These are phyloP conservation scores for Cyclargus thomasi DNA, from an alignment of 1,140 invertebrate genomes.

Conservation along the genomic window DNA sequence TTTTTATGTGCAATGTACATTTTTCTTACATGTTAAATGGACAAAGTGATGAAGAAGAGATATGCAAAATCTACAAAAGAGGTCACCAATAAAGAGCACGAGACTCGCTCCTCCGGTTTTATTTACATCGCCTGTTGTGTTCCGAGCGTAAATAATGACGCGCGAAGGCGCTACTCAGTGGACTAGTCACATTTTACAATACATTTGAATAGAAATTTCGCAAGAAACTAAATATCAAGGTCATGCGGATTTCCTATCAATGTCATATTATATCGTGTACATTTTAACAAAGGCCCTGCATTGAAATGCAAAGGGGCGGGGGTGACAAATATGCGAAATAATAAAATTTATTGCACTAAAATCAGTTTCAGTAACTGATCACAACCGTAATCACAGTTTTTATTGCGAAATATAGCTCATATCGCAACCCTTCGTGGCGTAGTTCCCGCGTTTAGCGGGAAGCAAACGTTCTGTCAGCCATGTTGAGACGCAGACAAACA, in stretches of 20 bases:
- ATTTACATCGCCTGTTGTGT: conserved; percentile 67
- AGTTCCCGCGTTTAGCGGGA: conserved; percentile 76
- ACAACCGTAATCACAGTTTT: conserved; percentile 66
- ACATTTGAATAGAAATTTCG: conserved; percentile 62
- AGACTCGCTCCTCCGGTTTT: conserved; percentile 53
- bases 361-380: conserved; percentile 72
- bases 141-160: conserved; percentile 51
- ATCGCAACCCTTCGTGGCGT: conserved; percentile 71
- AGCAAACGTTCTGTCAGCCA: conserved; percentile 76
- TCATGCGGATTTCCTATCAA: conserved; percentile 75
- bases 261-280: conserved; percentile 73
- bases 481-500: conserved; percentile 76
- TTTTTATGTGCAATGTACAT: not conserved
- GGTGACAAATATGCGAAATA: conserved; percentile 70
- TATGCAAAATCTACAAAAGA: conserved; percentile 29
- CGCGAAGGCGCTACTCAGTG: conserved; percentile 56
- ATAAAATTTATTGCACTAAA: conserved; percentile 63
- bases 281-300: conserved; percentile 73
- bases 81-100: conserved; percentile 61
- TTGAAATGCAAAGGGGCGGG: conserved; percentile 73
- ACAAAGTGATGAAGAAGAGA: not conserved
- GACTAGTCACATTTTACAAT: conserved; percentile 58
- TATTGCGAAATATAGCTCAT: conserved; percentile 55
- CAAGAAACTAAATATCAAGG: conserved; percentile 73
- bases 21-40: not conserved